A percentile compares a stretch with the other conserved stretches of the same genome.
Conservation (phyloP, 2,888 invertebrate species). For the Pyrochroa serraticornis region DNA sequence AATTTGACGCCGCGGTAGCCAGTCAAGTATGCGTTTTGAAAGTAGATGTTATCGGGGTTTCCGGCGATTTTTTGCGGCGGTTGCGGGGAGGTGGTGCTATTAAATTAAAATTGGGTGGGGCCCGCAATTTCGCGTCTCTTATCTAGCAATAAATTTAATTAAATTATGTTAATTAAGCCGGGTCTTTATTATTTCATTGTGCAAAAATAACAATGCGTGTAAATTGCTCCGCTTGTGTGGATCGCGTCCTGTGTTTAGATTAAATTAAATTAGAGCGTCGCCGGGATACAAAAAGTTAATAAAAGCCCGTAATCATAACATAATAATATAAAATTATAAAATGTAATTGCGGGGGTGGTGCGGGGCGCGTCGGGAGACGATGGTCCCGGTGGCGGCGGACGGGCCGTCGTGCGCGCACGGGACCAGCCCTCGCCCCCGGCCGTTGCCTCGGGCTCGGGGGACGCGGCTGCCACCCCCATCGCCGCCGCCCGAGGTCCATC, state of each 20-base stretch:
- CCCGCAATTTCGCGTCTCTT: no score
- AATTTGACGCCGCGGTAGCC: no score
- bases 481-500: conserved; percentile 45
- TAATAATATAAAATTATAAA: conserved; percentile 24
- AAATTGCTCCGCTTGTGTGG: conserved; percentile 1
- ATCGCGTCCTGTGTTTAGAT: conserved; percentile 14
- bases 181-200: conserved; percentile 10
- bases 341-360: conserved; percentile 10
- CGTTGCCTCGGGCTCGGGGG: conserved; percentile 28
- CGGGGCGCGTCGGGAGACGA: not conserved
- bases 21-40: no score
- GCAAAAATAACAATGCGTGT: conserved; percentile 14
- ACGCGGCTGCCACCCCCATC: conserved; percentile 33
- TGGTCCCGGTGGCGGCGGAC: conserved; percentile 16
- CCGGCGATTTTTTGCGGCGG: no score
- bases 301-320: conserved; percentile 12
- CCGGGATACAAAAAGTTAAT: conserved; percentile 12
- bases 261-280: conserved; percentile 18
- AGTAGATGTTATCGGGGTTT: no score
- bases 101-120: no score
- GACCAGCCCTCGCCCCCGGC: conserved; percentile 14
- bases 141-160: not conserved
- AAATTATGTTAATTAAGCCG: conserved; percentile 8
- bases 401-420: conserved; percentile 14
- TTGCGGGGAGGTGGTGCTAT: no score